A percentile compares a stretch with the other conserved stretches of the same genome.
These are phyloP conservation scores for Theonella swinhoei DNA, from an alignment of 37 sponge, comb jelly and placozoan genomes.

Conservation along the genomic window DNA sequence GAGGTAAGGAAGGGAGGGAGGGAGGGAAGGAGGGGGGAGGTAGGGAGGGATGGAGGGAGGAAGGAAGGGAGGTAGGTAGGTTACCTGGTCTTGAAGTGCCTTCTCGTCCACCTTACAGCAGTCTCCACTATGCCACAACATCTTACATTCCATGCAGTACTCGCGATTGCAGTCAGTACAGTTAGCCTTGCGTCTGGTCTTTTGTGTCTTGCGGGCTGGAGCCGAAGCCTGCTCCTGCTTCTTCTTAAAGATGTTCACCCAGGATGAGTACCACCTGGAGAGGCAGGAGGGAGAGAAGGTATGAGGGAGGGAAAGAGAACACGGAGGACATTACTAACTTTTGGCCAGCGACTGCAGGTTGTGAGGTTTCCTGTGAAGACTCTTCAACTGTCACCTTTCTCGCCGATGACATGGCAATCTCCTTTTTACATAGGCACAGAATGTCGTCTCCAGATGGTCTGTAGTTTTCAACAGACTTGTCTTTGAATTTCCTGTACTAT, in stretches of 20 bases:
- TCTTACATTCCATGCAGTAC: constrained; percentile 58
- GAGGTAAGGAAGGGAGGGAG: too few relatives aligned
- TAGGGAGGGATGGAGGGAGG: too few relatives aligned
- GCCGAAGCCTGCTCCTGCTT: not conserved
- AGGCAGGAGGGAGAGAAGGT: too few relatives aligned
- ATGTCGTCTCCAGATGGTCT: constrained; percentile 36
- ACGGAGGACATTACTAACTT: not conserved
- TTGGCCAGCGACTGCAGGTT: constrained; percentile 1
- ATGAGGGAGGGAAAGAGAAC: not conserved
- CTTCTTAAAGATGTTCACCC: not conserved
- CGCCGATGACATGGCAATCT: constrained; percentile 22
- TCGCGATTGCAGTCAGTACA: constrained; percentile 2
- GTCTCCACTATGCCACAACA: constrained; percentile 60
- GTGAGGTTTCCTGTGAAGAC: not conserved
- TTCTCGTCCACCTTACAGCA: constrained; percentile 5
- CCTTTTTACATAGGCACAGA: constrained; percentile 29
- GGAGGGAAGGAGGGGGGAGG: too few relatives aligned
- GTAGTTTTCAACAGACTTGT: constrained; percentile 13
- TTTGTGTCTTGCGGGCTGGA: not conserved
- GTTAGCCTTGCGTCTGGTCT: not conserved
- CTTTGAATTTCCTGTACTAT: constrained; percentile 54
- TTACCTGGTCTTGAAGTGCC: not conserved
- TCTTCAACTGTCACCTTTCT: not conserved
- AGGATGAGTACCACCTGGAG: constrained; percentile 21
- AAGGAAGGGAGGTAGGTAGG: too few relatives aligned